Evolutionary conservation across 2,113 vertebrate species (phyloP).

Genomic region (Dicaeum eximium): DNA sequence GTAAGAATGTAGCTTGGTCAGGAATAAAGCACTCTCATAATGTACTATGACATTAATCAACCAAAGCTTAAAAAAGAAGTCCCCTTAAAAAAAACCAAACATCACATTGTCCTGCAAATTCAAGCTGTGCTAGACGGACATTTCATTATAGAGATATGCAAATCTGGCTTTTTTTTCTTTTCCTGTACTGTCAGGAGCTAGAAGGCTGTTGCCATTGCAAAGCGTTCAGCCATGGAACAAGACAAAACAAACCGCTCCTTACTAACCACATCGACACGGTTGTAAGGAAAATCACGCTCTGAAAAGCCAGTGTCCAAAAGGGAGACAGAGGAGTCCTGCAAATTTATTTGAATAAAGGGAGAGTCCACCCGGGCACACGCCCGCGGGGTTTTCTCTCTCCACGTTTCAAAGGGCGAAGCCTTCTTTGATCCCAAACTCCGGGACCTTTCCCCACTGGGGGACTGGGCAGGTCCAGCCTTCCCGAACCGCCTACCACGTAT

Average conservation of each 20-base stretch:
- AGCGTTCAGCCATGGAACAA: background rate
- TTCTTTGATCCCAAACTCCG: background rate
- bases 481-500: accelerated
- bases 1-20: slow-evolving; percentile 33
- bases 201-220: background rate
- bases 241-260: background rate
- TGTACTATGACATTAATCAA: slow-evolving; percentile 42
- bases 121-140: background rate
- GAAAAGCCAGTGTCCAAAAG: background rate
- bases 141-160: background rate
- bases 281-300: accelerated
- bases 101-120: background rate
- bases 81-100: background rate
- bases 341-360: background rate
- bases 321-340: too few species aligned
- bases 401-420: accelerated
- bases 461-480: background rate
- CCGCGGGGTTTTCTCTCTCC: accelerated
- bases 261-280: background rate
- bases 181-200: background rate
- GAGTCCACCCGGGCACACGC: accelerated
- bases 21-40: slow-evolving; percentile 3
- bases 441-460: too few species aligned
- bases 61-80: background rate
- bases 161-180: background rate